These are phyloP conservation scores for Nemotelus nigrinus DNA, from an alignment of 2,888 invertebrate species.

Conservation along the genomic window DNA sequence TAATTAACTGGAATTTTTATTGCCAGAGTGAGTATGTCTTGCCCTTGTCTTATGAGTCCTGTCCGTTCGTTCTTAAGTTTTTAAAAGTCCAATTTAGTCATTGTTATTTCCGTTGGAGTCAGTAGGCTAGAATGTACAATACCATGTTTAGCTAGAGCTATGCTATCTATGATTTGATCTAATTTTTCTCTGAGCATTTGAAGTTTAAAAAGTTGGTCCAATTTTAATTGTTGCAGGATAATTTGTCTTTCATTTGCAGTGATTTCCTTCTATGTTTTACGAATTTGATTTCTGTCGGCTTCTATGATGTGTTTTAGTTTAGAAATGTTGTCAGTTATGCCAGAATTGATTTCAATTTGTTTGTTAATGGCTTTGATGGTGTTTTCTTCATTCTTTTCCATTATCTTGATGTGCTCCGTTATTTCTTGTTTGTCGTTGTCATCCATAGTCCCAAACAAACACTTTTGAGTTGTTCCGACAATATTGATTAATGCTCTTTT, in stretches of 20 bases:
- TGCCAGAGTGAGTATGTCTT: no score
- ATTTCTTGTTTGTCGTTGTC: conserved; percentile 4
- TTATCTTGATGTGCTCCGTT: background rate
- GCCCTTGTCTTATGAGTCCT: no score
- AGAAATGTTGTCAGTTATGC: background rate
- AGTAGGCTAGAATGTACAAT: background rate
- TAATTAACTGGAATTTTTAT: no score
- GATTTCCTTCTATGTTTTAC: no score
- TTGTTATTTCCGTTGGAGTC: no score
- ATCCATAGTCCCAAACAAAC: conserved; percentile 3
- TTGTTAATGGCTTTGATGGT: background rate
- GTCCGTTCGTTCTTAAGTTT: no score
- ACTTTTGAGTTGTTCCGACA: background rate
- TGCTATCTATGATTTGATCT: conserved; percentile 3
- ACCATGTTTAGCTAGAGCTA: conserved; percentile 4
- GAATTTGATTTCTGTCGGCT: conserved; percentile 11
- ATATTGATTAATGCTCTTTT: background rate
- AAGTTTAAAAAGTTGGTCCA: background rate
- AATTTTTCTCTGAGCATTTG: conserved; percentile 1
- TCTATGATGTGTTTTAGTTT: background rate
- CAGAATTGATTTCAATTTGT: background rate
- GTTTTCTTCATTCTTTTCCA: background rate
- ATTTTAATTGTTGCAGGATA: conserved; percentile 5
- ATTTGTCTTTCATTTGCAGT: conserved; percentile 10
- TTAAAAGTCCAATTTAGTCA: no score